Evolutionary conservation across 2,888 invertebrate species (phyloP), one percentile per base, ranked within the genome.

Genomic region (Rhamphomyia laevipes): DNA sequence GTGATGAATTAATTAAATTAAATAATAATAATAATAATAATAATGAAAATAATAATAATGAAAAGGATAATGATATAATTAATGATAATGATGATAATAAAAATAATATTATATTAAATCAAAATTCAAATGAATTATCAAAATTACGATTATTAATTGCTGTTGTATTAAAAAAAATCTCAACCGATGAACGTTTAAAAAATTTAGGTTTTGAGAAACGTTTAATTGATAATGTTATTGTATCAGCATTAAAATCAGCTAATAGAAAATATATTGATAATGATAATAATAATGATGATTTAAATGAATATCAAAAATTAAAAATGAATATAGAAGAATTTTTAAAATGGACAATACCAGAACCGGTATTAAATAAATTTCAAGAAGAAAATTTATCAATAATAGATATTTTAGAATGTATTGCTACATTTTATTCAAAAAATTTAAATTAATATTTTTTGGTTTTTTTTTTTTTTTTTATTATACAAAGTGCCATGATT

Each of bases 71-170:
- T n/a, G 15, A 35, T 16, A 16, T 3, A 2, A 9, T 12, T 10
- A 7, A 9, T 15, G 15, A 9, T 15, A 37, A 16, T 37, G 5
- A 10, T 37, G 16, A 10, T 15, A 10, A 16, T 16, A 16, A 45
- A 33, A 16, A 73, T 67, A 51, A 73, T 77, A 1, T 70, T 72
- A 7, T 84, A n/a, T 31, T 1, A 48, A 46, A 15, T 46, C n/a
- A 51, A 43, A 62, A 67, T 45, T 40, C 51, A 4, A 58, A 84
- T 80, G 74, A 76, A 1, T 71, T 89, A 31, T 82, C 85, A 47
- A 80, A 80, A 57, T 82, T 91, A 80, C 76, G 90, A 50, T 78
- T 86, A 55, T 76, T 88, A 37, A 73, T 90, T 55, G 90, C 89
- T 2, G 81, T 89, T 41, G 75, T 90, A 40, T 70, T 90, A 47